Evolutionary conservation across 1,140 invertebrate species (phyloP), one percentile per base, ranked within the genome.

Genomic region (Diorhabda sublineata): DNA sequence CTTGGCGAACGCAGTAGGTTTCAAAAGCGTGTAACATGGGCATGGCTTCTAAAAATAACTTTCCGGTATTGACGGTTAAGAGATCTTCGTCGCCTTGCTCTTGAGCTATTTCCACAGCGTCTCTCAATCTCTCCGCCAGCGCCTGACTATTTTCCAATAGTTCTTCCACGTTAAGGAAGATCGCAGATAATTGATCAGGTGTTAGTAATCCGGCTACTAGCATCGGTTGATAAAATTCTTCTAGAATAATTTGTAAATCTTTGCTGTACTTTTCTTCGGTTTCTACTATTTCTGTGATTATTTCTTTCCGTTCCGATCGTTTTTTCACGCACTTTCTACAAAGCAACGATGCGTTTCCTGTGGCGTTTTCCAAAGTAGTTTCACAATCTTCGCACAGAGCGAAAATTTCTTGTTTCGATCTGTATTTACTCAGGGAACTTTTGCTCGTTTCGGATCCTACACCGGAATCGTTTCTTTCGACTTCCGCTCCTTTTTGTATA

Each of bases 161-260:
- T 79, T 98, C 94, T 82, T 96, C 93, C 42, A 95, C 89, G 76
- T 98, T 98, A 2, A 97, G 87, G 83, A 98, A 98, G 74, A 98
- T 95, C 56, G 91, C 89, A 65, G 91, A 90, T 58, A 98, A 82
- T 80, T 93, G 92, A 77, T 93, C 91, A 69, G 89, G 88, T 41
- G 89, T 92, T 4, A 93, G 83, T 58, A 93, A 81, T 65, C 94
- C 94, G 64, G 95, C 95, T 45, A 95, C 91, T 71, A 95, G 83
- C 90, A 97, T 96, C 0, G 95, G 96, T 75, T 91, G 89, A 81
- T 95, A 95, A 82, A 98, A 98, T 80, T 98, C 95, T 81, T 98
- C 94, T 58, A 94, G 82, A 68, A 98, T 92, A 59, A 98, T 96
- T 76, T 91, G 89, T 71, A 98, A 83, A 83, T 98, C 95, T 72